Base-by-base conservation (phyloP, 2,113 vertebrate species). In the Hypocryptadius cinnamomeus region DNA sequence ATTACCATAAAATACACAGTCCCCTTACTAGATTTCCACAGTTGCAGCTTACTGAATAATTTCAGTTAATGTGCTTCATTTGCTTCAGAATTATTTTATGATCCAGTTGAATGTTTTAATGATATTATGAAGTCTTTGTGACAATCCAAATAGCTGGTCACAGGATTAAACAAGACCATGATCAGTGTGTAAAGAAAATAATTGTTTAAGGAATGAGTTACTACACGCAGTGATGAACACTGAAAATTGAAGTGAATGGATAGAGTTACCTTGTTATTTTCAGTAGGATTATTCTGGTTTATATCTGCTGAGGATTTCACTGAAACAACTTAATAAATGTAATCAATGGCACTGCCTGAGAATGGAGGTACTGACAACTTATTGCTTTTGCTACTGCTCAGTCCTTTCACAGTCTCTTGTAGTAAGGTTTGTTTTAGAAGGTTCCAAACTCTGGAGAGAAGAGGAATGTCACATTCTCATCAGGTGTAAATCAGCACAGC, bases 61-160 rank as follows among this genome's bases (percentile, higher is more conserved):
- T 95, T 72, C 66, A 93, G 77, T 60, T 78, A 90, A 74, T 76
- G 63, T 90, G 87, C 92, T 80, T 97, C 94, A 96, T 96, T 97
- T 96, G 50, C 79, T 87, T 93, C 85, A 85, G 93, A 95, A 96
- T 95, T 88, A 93, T 88, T 97, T 97, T 96, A 95, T 96, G 93
- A 95, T 94, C 81, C 89, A 93, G 37, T 48, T 92, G 88, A 86
- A 92, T 76, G 77, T 95, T 92, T 86, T 96, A 96, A 97, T 92
- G 95, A 91, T 82, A 85, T 95, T 95, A 95, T 90, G 86, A 93
- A 96, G 63, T 59, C 86, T 94, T 93, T 94, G 91, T 89, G 82
- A 87, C 2, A 31, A 94, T 92, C 35, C 89, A 94, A 95, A 63
- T 74, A 82, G 44, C 57, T 92, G 70, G 61, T 79, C 90, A 81